phyloP scores from a whole-genome alignment of 2,888 invertebrate species.

The Serripes groenlandicus region DNA sequence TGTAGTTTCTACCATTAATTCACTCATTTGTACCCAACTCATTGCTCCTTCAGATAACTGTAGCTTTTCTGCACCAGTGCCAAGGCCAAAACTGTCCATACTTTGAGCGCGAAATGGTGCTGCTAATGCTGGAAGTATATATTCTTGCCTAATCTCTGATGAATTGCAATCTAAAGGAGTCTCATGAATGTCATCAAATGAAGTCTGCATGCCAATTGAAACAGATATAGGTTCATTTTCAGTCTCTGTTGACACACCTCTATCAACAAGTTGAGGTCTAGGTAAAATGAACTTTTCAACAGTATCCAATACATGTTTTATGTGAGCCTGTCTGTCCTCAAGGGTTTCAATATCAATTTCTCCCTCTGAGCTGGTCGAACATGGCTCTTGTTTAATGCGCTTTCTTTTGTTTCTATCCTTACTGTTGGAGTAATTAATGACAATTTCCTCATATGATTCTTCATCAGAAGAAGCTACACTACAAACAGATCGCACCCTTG shows the following conservation, averaged over 20 bases:
- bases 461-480: conserved; percentile 48
- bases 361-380: conserved; percentile 44
- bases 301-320: conserved; percentile 56
- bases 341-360: conserved; percentile 49
- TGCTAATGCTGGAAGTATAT: conserved; percentile 62
- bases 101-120: conserved; percentile 69
- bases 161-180: conserved; percentile 34
- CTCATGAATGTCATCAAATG: conserved; percentile 45
- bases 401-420: neutral
- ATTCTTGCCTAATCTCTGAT: conserved; percentile 32
- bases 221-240: conserved; percentile 31
- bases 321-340: conserved; percentile 36
- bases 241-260: conserved; percentile 55
- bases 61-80: conserved; percentile 35
- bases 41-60: conserved; percentile 68
- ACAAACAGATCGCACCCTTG: conserved; percentile 49
- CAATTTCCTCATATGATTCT: conserved; percentile 58
- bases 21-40: conserved; percentile 74
- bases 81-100: conserved; percentile 61
- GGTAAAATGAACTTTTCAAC: conserved; percentile 64
- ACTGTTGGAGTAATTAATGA: conserved; percentile 44
- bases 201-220: conserved; percentile 61
- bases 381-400: neutral
- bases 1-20: conserved; percentile 76
- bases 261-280: conserved; percentile 50